These are phyloP conservation scores for Dryobota labecula DNA, from an alignment of 2,888 invertebrate species.

Conservation along the genomic window DNA sequence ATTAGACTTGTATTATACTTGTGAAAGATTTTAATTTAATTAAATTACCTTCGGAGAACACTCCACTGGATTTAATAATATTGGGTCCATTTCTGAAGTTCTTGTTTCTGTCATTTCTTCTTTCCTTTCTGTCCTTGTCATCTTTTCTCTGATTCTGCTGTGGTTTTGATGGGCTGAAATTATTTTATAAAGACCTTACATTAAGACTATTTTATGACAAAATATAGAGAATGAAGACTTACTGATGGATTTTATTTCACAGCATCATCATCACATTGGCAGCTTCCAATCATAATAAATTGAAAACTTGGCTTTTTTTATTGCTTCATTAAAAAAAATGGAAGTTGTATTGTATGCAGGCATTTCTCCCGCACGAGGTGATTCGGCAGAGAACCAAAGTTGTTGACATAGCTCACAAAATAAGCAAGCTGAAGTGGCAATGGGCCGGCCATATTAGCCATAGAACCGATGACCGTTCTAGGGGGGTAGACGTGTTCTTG, in stretches of 20 bases:
- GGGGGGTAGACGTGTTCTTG: too few species aligned
- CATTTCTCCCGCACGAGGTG: too few species aligned
- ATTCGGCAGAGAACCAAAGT: too few species aligned
- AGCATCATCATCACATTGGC: not conserved
- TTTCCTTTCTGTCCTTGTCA: slow-evolving; percentile 77
- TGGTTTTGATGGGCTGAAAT: slow-evolving; percentile 68
- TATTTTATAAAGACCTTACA: not conserved
- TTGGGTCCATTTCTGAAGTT: slow-evolving; percentile 81
- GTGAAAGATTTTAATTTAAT: not conserved
- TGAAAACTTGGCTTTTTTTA: not conserved
- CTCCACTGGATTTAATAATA: slow-evolving; percentile 85
- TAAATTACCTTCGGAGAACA: slow-evolving; percentile 87
- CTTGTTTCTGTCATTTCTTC: slow-evolving; percentile 78
- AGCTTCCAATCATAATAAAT: too few species aligned
- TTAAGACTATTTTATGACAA: not conserved
- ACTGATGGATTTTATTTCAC: not conserved
- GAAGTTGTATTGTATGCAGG: not conserved
- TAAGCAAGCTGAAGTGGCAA: too few species aligned
- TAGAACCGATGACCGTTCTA: too few species aligned
- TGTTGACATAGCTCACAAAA: too few species aligned
- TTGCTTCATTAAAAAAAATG: not conserved
- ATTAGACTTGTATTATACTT: not conserved
- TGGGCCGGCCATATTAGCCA: too few species aligned
- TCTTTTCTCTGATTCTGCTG: slow-evolving; percentile 77
- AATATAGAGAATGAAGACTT: not conserved